Conservation (phyloP, 64 coral and sea anemone species). For the Acropora yongei region DNA sequence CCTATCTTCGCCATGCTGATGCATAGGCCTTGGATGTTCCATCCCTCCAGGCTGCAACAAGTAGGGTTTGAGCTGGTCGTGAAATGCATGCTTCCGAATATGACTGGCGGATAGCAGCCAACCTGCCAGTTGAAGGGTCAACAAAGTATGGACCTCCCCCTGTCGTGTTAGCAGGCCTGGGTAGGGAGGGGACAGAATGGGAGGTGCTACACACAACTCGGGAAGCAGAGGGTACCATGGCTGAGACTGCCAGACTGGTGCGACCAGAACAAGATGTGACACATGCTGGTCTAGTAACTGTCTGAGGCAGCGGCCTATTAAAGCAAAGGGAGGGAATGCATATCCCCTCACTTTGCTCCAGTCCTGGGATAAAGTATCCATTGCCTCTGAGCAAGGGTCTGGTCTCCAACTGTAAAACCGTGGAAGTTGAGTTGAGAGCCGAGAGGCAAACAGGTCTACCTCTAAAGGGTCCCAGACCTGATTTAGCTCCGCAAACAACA, state of each 20-base stretch:
- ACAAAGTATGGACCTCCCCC: conserved; percentile 8
- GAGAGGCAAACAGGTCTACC: conserved; percentile 44
- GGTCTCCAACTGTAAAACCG: conserved; percentile 51
- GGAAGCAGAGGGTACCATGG: conserved; percentile 49
- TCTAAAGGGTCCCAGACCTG: conserved; percentile 50
- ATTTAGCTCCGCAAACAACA: conserved; percentile 39
- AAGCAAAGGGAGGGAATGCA: conserved; percentile 67
- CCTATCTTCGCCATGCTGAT: conserved; percentile 54
- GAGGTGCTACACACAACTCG: conserved; percentile 21
- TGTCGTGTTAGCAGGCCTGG: conserved; percentile 24
- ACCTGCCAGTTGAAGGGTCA: conserved; percentile 29
- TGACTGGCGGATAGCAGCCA: conserved; percentile 39
- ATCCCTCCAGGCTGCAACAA: conserved; percentile 45
- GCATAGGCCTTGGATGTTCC: conserved; percentile 30
- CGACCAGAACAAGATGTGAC: conserved; percentile 30
- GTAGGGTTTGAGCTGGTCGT: conserved; percentile 35
- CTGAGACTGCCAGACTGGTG: conserved; percentile 43
- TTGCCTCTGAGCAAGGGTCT: conserved; percentile 48
- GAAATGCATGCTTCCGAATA: conserved; percentile 42
- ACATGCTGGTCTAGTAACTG: conserved; percentile 52
- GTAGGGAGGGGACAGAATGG: conserved; percentile 22
- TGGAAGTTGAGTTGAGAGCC: conserved; percentile 54
- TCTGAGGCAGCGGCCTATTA: conserved; percentile 65
- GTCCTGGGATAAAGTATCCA: conserved; percentile 53
- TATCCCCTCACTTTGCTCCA: conserved; percentile 57